These are phyloP conservation scores for Sebastes kiyomatsui DNA, from an alignment of 2,797 vertebrate genomes.

Conservation along the genomic window DNA sequence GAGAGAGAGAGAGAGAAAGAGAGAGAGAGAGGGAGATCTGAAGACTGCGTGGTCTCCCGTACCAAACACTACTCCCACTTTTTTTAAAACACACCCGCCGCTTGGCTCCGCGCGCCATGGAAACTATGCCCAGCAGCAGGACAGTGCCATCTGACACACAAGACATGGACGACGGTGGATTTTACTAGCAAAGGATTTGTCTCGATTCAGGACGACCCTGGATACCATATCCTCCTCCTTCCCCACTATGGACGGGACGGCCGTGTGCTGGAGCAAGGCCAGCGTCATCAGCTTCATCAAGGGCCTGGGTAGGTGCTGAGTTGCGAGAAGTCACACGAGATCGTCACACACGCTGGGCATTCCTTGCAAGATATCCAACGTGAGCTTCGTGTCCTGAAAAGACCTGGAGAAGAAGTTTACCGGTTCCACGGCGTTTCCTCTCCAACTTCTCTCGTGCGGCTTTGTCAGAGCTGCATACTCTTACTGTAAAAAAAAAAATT, in stretches of 20 bases:
- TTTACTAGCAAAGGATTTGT: conserved; percentile 48
- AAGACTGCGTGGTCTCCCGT: conserved; percentile 44
- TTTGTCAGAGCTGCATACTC: neutral
- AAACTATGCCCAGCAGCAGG: conserved; percentile 51
- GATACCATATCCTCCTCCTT: conserved; percentile 68
- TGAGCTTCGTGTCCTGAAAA: conserved; percentile 22
- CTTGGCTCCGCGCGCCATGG: conserved; percentile 60
- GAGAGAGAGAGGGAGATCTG: conserved; percentile 6
- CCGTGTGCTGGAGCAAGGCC: conserved; percentile 93
- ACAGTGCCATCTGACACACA: conserved; percentile 50
- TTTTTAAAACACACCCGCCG: conserved; percentile 60
- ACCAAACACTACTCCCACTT: conserved; percentile 62
- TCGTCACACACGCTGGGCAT: conserved; percentile 47
- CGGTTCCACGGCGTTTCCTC: neutral
- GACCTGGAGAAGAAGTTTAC: conserved; percentile 12
- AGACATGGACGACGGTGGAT: conserved; percentile 59
- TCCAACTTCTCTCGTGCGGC: neutral
- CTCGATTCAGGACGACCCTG: conserved; percentile 58
- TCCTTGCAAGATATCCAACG: conserved; percentile 29
- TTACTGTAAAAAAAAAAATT: neutral
- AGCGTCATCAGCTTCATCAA: conserved; percentile 95
- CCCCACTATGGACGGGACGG: conserved; percentile 89
- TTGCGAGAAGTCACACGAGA: conserved; percentile 13
- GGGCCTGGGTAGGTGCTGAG: conserved; percentile 87
- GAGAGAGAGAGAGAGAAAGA: neutral